A percentile compares a stretch with the other conserved stretches of the same genome.
These are phyloP conservation scores for Xestobium rufovillosum DNA, from an alignment of 2,888 invertebrate genomes.

Conservation along the genomic window DNA sequence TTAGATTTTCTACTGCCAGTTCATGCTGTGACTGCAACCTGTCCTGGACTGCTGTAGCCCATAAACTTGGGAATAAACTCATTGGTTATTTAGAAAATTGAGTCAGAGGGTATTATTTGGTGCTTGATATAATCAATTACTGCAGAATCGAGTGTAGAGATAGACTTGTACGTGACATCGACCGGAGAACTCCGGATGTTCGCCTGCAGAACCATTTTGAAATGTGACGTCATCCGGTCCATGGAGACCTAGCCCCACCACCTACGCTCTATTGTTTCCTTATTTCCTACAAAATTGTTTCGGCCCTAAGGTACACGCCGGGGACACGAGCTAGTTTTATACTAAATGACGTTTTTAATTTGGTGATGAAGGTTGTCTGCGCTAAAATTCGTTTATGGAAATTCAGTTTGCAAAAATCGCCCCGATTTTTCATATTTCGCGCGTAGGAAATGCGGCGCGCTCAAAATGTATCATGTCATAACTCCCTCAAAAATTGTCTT, in stretches of 20 bases:
- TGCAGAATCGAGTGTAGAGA: constrained; percentile 3
- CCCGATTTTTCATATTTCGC: no score
- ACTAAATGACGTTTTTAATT: constrained; percentile 36
- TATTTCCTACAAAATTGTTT: constrained; percentile 42
- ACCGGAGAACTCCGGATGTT: constrained; percentile 22
- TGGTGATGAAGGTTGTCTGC: constrained; percentile 22
- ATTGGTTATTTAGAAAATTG: constrained; percentile 1
- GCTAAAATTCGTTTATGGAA: no score
- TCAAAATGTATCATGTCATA: no score
- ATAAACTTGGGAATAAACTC: no score
- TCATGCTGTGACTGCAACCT: no score
- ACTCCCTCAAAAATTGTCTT: no score
- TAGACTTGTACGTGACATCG: constrained; percentile 22
- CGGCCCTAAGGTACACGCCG: constrained; percentile 31
- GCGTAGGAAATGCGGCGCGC: no score
- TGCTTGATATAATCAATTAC: constrained; percentile 2
- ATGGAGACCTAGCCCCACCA: constrained; percentile 33
- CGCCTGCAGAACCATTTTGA: constrained; percentile 21
- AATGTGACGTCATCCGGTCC: constrained; percentile 28
- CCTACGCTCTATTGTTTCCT: constrained; percentile 40
- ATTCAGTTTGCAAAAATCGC: no score
- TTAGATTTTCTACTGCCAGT: no score
- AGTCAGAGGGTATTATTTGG: constrained; percentile 1
- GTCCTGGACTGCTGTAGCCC: no score
- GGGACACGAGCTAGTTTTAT: constrained; percentile 34